These are phyloP conservation scores for Pimephales promelas DNA, from an alignment of 2,113 vertebrate genomes.

Conservation along the genomic window DNA sequence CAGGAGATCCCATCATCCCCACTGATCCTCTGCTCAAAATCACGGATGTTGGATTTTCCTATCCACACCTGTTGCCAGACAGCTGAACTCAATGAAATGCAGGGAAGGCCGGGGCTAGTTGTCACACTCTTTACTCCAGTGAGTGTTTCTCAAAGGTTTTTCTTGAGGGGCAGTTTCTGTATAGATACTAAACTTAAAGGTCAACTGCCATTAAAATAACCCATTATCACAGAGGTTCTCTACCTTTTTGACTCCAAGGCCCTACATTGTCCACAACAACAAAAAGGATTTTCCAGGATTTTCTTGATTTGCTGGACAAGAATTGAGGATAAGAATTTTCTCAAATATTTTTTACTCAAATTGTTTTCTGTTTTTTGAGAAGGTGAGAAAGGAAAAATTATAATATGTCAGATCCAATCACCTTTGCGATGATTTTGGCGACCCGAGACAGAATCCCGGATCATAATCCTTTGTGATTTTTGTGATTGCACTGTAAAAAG, in stretches of 20 bases:
- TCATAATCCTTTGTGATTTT: no score
- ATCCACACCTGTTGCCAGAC: conserved; percentile 43
- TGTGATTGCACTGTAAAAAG: no score
- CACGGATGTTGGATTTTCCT: conserved; percentile 28
- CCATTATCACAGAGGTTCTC: not conserved
- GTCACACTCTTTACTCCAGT: not conserved
- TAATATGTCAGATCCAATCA: no score
- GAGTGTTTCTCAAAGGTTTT: not conserved
- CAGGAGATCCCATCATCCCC: conserved; percentile 35
- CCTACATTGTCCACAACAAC: not conserved
- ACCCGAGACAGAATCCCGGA: no score
- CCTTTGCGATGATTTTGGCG: no score
- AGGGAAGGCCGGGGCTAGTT: not conserved
- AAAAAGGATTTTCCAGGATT: not conserved
- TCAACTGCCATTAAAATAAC: not conserved
- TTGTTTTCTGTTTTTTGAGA: no score
- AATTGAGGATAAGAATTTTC: not conserved
- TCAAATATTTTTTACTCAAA: not conserved
- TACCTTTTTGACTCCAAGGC: not conserved
- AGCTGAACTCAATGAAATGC: not conserved
- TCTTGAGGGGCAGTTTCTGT: not conserved
- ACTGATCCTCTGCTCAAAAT: not conserved
- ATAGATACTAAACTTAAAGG: not conserved
- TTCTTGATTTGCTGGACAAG: not conserved
- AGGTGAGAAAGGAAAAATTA: no score